Conservation (phyloP, 2,113 vertebrate genomes). For the Zapornia atra region DNA sequence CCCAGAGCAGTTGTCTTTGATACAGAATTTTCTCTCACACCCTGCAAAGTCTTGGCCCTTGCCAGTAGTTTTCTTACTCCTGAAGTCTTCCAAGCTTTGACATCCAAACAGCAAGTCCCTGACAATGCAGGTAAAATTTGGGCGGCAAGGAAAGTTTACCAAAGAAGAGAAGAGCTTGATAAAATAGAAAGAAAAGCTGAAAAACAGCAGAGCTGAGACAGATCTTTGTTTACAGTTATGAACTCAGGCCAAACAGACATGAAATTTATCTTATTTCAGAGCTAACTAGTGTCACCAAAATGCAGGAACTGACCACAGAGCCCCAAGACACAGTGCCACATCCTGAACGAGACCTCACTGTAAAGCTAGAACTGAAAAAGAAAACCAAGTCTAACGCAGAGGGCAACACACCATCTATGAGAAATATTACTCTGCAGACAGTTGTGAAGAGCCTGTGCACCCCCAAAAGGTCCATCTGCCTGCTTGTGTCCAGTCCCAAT, state of each 20-base stretch:
- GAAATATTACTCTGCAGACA: not conserved
- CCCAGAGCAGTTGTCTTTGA: not conserved
- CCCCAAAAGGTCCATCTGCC: not conserved
- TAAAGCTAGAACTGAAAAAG: not conserved
- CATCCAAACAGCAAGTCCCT: not conserved
- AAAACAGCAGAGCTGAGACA: not conserved
- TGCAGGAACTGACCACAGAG: not conserved
- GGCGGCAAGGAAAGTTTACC: not conserved
- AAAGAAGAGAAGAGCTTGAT: not conserved
- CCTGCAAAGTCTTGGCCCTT: not conserved
- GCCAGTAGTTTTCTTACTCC: not conserved
- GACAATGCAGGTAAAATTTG: not conserved
- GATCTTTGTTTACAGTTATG: not conserved
- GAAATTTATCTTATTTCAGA: not conserved
- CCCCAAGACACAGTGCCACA: fast-evolving
- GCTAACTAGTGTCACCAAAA: not conserved
- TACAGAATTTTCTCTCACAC: not conserved
- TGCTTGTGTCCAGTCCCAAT: fast-evolving
- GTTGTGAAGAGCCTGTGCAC: not conserved
- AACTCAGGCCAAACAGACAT: not conserved
- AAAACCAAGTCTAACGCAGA: not conserved
- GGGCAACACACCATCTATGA: not conserved
- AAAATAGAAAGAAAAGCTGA: not conserved
- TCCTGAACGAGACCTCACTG: not conserved
- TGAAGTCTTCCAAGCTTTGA: not conserved